Conservation (phyloP, 2,113 vertebrate species). For the Tachysurus vachellii region DNA sequence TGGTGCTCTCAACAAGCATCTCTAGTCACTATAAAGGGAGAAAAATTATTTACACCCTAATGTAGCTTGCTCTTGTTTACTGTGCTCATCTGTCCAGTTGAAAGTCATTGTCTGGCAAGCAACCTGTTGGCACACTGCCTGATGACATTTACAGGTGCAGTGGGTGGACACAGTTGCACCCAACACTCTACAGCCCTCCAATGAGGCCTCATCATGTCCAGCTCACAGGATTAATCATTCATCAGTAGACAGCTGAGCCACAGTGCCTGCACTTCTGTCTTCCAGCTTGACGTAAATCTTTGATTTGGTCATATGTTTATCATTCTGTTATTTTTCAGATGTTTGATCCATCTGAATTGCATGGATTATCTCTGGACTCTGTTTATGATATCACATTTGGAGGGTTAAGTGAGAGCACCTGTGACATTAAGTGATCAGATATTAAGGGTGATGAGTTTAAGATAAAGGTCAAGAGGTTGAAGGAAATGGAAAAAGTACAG, state of each 20-base stretch:
- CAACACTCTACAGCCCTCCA: neutral
- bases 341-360: neutral
- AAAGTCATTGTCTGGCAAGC: slow-evolving; percentile 39
- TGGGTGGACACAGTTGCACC: slow-evolving; percentile 31
- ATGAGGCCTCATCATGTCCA: slow-evolving; percentile 17
- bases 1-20: slow-evolving; percentile 4
- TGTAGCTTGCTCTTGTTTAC: slow-evolving; percentile 41
- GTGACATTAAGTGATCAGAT: neutral
- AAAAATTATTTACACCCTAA: slow-evolving; percentile 40
- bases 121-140: slow-evolving; percentile 39
- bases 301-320: slow-evolving; percentile 17
- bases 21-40: slow-evolving; percentile 4
- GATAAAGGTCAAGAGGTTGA: slow-evolving; percentile 3
- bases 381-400: neutral
- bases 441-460: neutral
- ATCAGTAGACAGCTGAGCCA: slow-evolving; percentile 28
- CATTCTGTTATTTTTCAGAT: slow-evolving; percentile 1
- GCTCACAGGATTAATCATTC: slow-evolving; percentile 25
- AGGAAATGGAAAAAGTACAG: neutral
- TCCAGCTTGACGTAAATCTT: slow-evolving; percentile 28
- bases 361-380: neutral
- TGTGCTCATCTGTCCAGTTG: slow-evolving; percentile 46
- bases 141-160: slow-evolving; percentile 32
- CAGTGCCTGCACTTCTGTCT: neutral
- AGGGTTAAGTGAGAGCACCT: neutral